These are phyloP conservation scores for Sphaerodactylus townsendi DNA, from an alignment of 2,113 vertebrate genomes.

Conservation along the genomic window DNA sequence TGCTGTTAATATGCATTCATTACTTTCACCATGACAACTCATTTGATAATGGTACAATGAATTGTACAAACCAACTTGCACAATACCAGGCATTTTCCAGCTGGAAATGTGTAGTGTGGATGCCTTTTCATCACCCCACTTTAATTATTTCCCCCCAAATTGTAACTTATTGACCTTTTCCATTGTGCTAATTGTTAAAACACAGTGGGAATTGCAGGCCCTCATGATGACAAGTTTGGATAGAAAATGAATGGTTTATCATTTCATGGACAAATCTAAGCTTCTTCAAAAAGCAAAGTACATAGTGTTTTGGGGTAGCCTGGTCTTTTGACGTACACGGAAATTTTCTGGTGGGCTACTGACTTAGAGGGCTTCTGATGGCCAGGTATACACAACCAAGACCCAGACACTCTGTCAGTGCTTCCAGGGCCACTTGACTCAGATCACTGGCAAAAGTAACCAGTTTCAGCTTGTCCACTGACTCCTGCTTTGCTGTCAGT, in stretches of 20 bases:
- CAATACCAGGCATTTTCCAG: not conserved
- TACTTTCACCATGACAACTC: constrained; percentile 11
- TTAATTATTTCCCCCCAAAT: not conserved
- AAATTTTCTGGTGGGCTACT: too few species aligned
- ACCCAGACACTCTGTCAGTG: too few species aligned
- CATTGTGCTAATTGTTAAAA: constrained; percentile 21
- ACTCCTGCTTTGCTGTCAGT: too few species aligned
- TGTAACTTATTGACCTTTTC: not conserved
- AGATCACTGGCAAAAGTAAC: too few species aligned
- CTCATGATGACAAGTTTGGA: not conserved
- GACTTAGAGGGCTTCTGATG: too few species aligned
- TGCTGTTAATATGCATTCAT: constrained; percentile 29
- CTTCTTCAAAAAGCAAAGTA: not conserved
- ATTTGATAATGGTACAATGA: not conserved
- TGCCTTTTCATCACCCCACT: not conserved
- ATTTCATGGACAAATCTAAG: not conserved
- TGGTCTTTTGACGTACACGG: too few species aligned
- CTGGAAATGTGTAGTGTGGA: not conserved
- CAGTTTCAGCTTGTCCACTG: too few species aligned
- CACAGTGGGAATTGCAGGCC: not conserved
- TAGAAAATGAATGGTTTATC: not conserved
- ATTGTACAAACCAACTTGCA: not conserved
- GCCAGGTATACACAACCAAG: too few species aligned
- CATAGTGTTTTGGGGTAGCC: not conserved
- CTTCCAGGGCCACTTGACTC: too few species aligned